Conservation (phyloP, 2,113 vertebrate species). For the Neodontobutis hainanensis region DNA sequence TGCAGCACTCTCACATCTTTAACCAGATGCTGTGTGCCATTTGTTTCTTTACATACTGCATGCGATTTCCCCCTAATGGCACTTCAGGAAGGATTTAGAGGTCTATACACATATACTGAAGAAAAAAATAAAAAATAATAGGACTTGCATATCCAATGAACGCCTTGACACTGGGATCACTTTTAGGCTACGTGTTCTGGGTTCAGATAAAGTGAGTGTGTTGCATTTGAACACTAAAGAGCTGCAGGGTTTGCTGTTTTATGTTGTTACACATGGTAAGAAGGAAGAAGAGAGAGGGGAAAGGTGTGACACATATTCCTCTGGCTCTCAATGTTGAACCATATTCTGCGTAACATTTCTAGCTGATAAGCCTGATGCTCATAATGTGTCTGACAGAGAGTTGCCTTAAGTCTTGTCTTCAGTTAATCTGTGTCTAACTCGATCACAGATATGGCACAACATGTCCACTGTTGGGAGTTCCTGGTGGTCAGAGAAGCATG, state of each 20-base stretch:
- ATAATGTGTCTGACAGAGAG: constrained; percentile 49
- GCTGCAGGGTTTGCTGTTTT: constrained; percentile 66
- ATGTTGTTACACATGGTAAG: constrained; percentile 60
- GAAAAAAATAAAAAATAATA: constrained; percentile 25
- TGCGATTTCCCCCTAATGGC: constrained; percentile 53
- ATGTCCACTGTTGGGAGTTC: constrained; percentile 12
- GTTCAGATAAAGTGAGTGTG: constrained; percentile 60
- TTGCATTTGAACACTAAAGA: constrained; percentile 60
- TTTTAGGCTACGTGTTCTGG: constrained; percentile 61
- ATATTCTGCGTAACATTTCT: constrained; percentile 49
- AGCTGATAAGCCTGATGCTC: constrained; percentile 34
- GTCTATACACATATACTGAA: constrained; percentile 49
- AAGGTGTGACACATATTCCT: constrained; percentile 56
- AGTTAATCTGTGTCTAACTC: constrained; percentile 19
- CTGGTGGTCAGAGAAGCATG: constrained; percentile 19
- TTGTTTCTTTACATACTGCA: constrained; percentile 61
- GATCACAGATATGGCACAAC: constrained; percentile 18
- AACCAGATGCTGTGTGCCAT: constrained; percentile 66
- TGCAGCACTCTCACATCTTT: constrained; percentile 42
- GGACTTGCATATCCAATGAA: constrained; percentile 59
- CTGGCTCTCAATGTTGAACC: constrained; percentile 58
- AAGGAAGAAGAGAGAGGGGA: constrained; percentile 26
- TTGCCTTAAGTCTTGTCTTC: constrained; percentile 43
- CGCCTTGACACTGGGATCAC: constrained; percentile 60
- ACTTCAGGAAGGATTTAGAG: constrained; percentile 70